phyloP scores from a whole-genome alignment of 1,140 invertebrate species.

The Teleogryllus occipitalis region DNA sequence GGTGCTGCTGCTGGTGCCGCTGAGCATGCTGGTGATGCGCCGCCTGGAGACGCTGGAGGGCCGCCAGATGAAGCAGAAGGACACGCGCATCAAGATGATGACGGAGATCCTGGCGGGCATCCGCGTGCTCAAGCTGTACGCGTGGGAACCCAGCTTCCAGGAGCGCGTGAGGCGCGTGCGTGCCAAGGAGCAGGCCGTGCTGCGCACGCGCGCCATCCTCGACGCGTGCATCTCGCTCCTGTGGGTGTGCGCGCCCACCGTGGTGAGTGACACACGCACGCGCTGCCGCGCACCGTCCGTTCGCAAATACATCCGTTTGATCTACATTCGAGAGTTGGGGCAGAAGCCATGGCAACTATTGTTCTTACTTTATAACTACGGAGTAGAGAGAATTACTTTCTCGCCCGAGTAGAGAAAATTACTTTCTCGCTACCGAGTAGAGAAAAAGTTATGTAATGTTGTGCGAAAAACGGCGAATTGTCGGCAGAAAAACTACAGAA shows the following conservation, averaged over 20 bases:
- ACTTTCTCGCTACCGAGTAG: too few species aligned
- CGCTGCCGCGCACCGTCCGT: too few species aligned
- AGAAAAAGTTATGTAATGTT: too few species aligned
- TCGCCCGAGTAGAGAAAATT: too few species aligned
- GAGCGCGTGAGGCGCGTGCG: constrained; percentile 34
- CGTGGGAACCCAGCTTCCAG: constrained; percentile 39
- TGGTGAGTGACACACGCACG: constrained; percentile 29
- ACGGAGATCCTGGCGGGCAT: constrained; percentile 52
- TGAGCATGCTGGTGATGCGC: constrained; percentile 46
- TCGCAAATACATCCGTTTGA: too few species aligned
- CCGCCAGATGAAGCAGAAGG: constrained; percentile 41
- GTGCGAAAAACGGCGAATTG: too few species aligned
- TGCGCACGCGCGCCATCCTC: constrained; percentile 37
- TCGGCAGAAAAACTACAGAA: too few species aligned
- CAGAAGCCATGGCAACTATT: too few species aligned
- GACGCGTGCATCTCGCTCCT: constrained; percentile 42
- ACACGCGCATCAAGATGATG: constrained; percentile 44
- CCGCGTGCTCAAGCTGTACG: constrained; percentile 36
- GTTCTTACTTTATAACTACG: too few species aligned
- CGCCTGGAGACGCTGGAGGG: constrained; percentile 36
- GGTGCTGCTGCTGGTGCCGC: constrained; percentile 45
- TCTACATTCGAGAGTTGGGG: too few species aligned
- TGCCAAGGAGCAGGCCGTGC: constrained; percentile 33
- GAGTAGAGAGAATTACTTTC: too few species aligned
- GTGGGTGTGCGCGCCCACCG: constrained; percentile 49